Percentiles rank a stretch among this genome's conserved stretches.
These are phyloP conservation scores for Bombus turneri DNA, from an alignment of 1,140 invertebrate species.

Conservation along the genomic window DNA sequence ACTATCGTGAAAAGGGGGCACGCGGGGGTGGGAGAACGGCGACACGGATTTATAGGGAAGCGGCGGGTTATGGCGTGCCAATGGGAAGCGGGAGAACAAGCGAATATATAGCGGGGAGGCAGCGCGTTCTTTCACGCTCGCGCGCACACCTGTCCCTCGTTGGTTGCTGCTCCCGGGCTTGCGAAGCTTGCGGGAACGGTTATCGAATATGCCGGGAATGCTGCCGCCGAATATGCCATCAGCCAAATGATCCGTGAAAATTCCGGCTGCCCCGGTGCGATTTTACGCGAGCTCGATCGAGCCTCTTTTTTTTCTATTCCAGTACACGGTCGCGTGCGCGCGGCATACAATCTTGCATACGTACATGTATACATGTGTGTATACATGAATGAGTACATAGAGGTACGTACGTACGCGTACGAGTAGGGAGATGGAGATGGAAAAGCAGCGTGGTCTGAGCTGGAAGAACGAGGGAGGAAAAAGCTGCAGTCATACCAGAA, in stretches of 20 bases:
- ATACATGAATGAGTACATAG: not conserved
- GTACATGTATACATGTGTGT: not conserved
- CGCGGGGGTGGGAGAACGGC: not conserved
- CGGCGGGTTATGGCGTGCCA: conserved; percentile 48
- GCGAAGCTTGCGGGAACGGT: conserved; percentile 53
- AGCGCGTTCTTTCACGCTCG: conserved; percentile 23
- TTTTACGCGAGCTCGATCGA: conserved; percentile 59
- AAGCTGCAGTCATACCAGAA: conserved; percentile 24
- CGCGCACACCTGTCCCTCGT: conserved; percentile 17
- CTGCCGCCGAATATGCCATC: conserved; percentile 71
- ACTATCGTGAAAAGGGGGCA: conserved; percentile 22
- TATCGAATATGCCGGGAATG: conserved; percentile 75
- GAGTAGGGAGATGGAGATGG: conserved; percentile 28
- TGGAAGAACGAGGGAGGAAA: conserved; percentile 40
- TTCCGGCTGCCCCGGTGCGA: conserved; percentile 64
- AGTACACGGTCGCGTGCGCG: conserved; percentile 2
- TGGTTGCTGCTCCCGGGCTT: not conserved
- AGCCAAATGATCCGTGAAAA: conserved; percentile 78
- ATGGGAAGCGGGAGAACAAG: conserved; percentile 9
- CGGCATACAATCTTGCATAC: not conserved
- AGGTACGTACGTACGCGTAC: not conserved
- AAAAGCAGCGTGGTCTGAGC: conserved; percentile 37
- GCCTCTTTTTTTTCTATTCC: conserved; percentile 53
- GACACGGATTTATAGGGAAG: conserved; percentile 42
- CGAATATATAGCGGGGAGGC: not conserved